These are phyloP conservation scores for Drosophila parvula DNA, from an alignment of 1,140 invertebrate genomes.

Conservation along the genomic window DNA sequence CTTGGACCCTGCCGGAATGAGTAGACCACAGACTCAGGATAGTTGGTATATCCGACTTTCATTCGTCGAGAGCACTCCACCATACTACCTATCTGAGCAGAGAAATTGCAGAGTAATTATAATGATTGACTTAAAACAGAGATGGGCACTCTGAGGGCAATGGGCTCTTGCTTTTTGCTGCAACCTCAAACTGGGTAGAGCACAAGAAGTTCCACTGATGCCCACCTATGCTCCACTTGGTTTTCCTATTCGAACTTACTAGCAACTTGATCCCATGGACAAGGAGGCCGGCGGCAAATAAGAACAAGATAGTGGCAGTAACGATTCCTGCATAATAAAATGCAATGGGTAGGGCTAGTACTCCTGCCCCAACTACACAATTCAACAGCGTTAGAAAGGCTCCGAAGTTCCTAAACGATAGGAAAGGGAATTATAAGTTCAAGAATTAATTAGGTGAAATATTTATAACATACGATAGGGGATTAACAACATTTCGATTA, in stretches of 20 bases:
- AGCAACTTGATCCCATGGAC: constrained; percentile 55
- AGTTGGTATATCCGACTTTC: constrained; percentile 36
- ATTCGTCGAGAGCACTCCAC: constrained; percentile 30
- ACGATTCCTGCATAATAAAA: constrained; percentile 29
- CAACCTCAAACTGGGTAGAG: too few relatives aligned
- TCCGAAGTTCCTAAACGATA: constrained; percentile 11
- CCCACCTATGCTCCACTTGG: neutral
- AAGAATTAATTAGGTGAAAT: neutral
- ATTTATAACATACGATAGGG: constrained; percentile 46
- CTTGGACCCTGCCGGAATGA: constrained; percentile 38
- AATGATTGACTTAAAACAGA: too few relatives aligned
- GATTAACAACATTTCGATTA: constrained; percentile 16
- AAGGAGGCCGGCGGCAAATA: neutral
- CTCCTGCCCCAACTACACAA: constrained; percentile 46
- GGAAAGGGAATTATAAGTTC: too few relatives aligned
- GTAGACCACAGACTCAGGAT: constrained; percentile 23
- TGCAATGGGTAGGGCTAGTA: constrained; percentile 48
- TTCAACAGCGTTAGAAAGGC: constrained; percentile 37
- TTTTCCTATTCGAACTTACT: constrained; percentile 1
- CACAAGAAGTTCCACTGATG: too few relatives aligned
- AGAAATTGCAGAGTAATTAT: neutral
- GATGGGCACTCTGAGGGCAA: too few relatives aligned
- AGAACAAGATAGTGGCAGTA: constrained; percentile 18
- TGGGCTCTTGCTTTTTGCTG: too few relatives aligned
- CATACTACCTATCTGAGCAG: constrained; percentile 3